These are phyloP conservation scores for Andrena camellia DNA, from an alignment of 2,888 invertebrate genomes.

Conservation along the genomic window DNA sequence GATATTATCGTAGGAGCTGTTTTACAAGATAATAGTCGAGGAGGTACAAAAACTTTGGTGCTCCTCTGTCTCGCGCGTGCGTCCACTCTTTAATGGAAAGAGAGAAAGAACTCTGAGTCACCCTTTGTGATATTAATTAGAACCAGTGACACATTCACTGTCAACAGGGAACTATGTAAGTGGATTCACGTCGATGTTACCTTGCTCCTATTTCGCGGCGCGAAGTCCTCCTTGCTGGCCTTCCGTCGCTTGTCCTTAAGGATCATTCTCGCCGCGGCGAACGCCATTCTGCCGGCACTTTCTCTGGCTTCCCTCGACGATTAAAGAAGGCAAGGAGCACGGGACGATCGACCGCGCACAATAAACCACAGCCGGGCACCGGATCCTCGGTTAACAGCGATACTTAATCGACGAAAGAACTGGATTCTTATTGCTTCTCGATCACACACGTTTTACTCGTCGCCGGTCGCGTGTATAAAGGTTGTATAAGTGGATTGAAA, in stretches of 20 bases:
- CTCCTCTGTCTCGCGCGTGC: neutral
- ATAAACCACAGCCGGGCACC: constrained; percentile 47
- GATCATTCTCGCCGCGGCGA: constrained; percentile 94
- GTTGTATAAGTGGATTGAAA: neutral
- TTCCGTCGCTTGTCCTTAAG: constrained; percentile 93
- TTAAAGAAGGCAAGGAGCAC: constrained; percentile 9
- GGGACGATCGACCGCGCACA: constrained; percentile 14
- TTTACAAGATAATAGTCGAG: neutral
- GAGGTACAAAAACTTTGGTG: neutral
- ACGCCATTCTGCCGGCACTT: constrained; percentile 89
- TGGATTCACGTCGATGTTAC: constrained; percentile 86
- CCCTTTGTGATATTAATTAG: neutral
- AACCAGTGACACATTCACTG: neutral
- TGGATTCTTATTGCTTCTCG: constrained; percentile 65
- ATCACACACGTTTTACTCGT: constrained; percentile 37
- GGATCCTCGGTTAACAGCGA: neutral
- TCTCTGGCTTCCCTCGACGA: neutral
- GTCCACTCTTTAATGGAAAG: neutral
- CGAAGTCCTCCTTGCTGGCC: constrained; percentile 92
- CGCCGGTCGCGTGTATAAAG: neutral
- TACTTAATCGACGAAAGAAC: constrained; percentile 12
- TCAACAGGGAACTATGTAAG: neutral
- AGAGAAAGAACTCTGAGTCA: neutral
- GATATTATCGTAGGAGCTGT: constrained; percentile 3
- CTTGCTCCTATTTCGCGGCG: constrained; percentile 92